phyloP scores from a whole-genome alignment of 1,140 invertebrate species.

The Aethina tumida region DNA sequence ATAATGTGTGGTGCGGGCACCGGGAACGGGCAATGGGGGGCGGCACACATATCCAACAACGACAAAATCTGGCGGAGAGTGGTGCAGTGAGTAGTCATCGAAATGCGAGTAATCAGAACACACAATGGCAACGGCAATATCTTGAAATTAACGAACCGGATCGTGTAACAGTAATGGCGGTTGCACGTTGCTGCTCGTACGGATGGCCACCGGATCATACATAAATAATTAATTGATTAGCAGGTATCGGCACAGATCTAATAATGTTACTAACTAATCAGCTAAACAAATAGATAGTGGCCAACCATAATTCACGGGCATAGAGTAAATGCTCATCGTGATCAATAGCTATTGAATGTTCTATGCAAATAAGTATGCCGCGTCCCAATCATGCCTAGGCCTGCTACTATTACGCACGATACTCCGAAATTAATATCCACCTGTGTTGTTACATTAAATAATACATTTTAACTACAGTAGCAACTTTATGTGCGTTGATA shows the following conservation, averaged over 20 bases:
- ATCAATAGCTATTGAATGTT: slow-evolving; percentile 35
- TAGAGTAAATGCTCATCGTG: slow-evolving; percentile 27
- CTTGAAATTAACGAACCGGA: slow-evolving; percentile 26
- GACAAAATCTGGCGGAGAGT: no score
- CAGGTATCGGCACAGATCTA: slow-evolving; percentile 37
- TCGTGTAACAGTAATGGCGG: no score
- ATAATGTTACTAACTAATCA: slow-evolving; percentile 38
- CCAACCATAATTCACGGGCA: slow-evolving; percentile 37
- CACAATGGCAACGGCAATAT: slow-evolving; percentile 20
- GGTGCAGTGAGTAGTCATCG: no score
- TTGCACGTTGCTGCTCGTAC: slow-evolving; percentile 9
- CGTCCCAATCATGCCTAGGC: no score
- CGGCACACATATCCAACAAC: no score
- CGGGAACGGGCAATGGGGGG: no score
- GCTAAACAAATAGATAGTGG: slow-evolving; percentile 38
- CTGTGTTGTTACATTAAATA: no score
- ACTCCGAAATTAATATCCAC: no score
- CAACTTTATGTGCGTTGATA: no score
- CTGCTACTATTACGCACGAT: no score
- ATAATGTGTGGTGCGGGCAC: no score
- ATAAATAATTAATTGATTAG: slow-evolving; percentile 40
- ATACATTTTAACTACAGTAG: no score
- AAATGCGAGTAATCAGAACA: slow-evolving; percentile 14
- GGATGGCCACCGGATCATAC: slow-evolving; percentile 29
- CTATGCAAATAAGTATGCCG: slow-evolving; percentile 32